phyloP scores from a whole-genome alignment of 1,140 invertebrate species.

The Drosophila rhopaloa region DNA sequence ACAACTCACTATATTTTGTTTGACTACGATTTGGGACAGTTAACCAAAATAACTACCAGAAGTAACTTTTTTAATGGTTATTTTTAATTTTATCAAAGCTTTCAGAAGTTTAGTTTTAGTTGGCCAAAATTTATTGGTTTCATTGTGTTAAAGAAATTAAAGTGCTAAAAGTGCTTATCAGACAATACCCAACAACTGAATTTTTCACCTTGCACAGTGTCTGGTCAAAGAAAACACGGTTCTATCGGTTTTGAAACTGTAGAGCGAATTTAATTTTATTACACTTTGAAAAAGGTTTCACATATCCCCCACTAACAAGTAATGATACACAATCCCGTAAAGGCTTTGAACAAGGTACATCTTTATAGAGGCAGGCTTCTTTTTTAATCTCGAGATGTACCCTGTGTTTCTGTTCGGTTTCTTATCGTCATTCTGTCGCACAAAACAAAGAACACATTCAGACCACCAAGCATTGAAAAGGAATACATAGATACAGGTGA shows the following conservation, averaged over 20 bases:
- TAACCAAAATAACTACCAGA: not conserved
- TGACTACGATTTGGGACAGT: not conserved
- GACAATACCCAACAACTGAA: too few species aligned
- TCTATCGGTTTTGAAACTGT: conserved; percentile 21
- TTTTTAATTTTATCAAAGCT: too few species aligned
- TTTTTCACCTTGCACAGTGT: not conserved
- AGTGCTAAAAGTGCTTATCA: not conserved
- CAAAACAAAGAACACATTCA: conserved; percentile 16
- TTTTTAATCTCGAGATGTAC: conserved; percentile 28
- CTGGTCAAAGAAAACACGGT: conserved; percentile 1
- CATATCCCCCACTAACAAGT: conserved; percentile 44
- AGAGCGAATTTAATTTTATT: conserved; percentile 36
- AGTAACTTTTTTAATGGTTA: too few species aligned
- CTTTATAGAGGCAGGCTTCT: conserved; percentile 10
- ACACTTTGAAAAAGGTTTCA: conserved; percentile 52
- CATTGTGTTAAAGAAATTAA: too few species aligned
- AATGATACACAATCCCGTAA: conserved; percentile 40
- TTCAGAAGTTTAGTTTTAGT: too few species aligned
- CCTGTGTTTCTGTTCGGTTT: conserved; percentile 8
- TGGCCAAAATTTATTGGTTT: too few species aligned
- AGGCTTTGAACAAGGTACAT: conserved; percentile 31
- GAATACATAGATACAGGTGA: conserved; percentile 20
- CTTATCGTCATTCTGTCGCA: conserved; percentile 16
- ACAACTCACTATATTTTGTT: conserved; percentile 34
- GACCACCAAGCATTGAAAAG: conserved; percentile 28